phyloP scores from a whole-genome alignment of 2,888 invertebrate species.

The Apeira syringaria region DNA sequence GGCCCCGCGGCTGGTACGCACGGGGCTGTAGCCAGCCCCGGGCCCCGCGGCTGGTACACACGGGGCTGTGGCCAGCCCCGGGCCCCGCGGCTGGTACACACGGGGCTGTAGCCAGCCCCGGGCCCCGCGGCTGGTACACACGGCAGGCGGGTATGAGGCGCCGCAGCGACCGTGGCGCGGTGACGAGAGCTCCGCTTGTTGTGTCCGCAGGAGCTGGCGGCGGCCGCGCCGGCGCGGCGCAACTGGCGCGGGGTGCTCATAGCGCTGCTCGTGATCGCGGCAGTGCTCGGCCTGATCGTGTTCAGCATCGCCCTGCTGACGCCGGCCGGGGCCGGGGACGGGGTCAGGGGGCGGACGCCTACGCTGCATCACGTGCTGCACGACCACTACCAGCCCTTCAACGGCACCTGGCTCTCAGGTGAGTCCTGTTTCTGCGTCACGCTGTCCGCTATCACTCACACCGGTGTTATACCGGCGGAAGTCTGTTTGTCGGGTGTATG shows the following conservation, averaged over 20 bases:
- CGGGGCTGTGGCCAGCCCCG: no score
- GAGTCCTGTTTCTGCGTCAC: conserved; percentile 17
- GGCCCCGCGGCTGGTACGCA: no score
- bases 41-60: no score
- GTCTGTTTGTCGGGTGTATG: neutral
- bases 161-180: no score
- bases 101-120: no score
- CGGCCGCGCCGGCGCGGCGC: conserved; percentile 92
- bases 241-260: conserved; percentile 98
- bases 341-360: conserved; percentile 87
- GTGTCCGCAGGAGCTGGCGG: conserved; percentile 92
- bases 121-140: no score
- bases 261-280: conserved; percentile 94
- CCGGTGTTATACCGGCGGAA: no score
- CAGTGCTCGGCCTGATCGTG: conserved; percentile 94
- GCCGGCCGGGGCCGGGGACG: conserved; percentile 88
- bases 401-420: conserved; percentile 85
- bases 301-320: conserved; percentile 96
- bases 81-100: no score
- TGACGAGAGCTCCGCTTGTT: no score
- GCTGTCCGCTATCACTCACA: neutral
- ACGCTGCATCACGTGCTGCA: conserved; percentile 87
- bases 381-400: conserved; percentile 86
- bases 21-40: no score
- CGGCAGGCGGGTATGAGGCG: no score